phyloP scores from a whole-genome alignment of 2,113 vertebrate genomes.

The Cyanoramphus novaezelandiae region DNA sequence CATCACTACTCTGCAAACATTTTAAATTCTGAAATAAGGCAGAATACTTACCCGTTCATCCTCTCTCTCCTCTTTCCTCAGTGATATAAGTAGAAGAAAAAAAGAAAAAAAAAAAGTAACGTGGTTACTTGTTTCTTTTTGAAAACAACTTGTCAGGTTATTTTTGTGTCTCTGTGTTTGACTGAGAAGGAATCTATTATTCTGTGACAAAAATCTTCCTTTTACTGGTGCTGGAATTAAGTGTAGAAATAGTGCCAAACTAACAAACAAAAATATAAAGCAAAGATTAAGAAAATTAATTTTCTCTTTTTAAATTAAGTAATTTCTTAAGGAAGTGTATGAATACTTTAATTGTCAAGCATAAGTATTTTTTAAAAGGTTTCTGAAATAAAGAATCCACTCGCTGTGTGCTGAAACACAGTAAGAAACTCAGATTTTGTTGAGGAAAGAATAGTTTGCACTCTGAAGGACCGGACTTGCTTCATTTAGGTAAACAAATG shows the following conservation, averaged over 20 bases:
- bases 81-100: background rate
- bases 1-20: background rate
- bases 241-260: background rate
- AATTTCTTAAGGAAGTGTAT: background rate
- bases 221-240: background rate
- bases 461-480: background rate
- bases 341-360: background rate
- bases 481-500: background rate
- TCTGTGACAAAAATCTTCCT: background rate
- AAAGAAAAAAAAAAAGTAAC: background rate
- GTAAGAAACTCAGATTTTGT: background rate
- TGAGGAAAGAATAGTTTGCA: background rate
- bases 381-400: background rate
- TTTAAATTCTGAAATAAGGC: background rate
- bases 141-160: background rate
- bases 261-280: background rate
- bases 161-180: background rate
- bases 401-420: accelerated
- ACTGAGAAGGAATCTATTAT: background rate
- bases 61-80: background rate
- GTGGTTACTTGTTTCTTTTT: background rate
- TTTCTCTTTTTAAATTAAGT: background rate
- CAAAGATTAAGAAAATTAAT: background rate
- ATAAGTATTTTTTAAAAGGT: background rate
- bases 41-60: background rate